Conservation (phyloP, 2,113 vertebrate species). For the Gobiocypris rarus region DNA sequence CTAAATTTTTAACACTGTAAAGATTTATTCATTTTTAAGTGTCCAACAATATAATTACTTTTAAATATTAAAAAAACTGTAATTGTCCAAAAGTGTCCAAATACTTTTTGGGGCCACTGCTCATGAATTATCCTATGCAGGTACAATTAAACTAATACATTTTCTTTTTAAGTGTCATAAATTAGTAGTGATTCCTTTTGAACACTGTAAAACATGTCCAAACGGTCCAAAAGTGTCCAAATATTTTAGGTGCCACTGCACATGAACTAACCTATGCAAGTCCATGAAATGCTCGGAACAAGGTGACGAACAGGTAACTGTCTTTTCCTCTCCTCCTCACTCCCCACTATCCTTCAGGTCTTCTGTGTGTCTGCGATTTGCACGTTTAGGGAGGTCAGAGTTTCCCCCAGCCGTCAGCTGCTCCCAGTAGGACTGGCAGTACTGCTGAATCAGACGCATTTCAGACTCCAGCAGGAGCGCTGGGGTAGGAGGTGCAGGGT, state of each 20-base stretch:
- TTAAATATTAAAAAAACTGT: neutral
- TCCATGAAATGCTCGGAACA: neutral
- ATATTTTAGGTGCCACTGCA: neutral
- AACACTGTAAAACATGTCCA: neutral
- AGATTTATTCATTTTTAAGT: neutral
- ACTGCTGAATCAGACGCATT: constrained; percentile 78
- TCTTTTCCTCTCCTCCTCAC: constrained; percentile 48
- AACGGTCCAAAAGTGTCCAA: constrained; percentile 4
- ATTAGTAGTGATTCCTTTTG: neutral
- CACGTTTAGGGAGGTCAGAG: constrained; percentile 46
- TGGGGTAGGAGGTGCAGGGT: constrained; percentile 42
- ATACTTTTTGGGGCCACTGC: neutral
- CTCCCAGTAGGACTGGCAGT: constrained; percentile 81
- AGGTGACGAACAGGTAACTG: neutral
- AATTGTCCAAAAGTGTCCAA: neutral
- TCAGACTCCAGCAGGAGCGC: constrained; percentile 67
- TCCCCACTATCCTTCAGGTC: constrained; percentile 72
- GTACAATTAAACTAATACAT: neutral
- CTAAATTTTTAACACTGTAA: neutral
- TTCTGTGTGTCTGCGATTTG: constrained; percentile 74
- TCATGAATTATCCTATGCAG: neutral
- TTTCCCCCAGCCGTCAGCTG: constrained; percentile 63
- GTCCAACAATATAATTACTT: neutral
- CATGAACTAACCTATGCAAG: constrained; percentile 1
- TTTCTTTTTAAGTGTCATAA: neutral